phyloP scores from a whole-genome alignment of 2,797 vertebrate species.

The Florisuga fusca region DNA sequence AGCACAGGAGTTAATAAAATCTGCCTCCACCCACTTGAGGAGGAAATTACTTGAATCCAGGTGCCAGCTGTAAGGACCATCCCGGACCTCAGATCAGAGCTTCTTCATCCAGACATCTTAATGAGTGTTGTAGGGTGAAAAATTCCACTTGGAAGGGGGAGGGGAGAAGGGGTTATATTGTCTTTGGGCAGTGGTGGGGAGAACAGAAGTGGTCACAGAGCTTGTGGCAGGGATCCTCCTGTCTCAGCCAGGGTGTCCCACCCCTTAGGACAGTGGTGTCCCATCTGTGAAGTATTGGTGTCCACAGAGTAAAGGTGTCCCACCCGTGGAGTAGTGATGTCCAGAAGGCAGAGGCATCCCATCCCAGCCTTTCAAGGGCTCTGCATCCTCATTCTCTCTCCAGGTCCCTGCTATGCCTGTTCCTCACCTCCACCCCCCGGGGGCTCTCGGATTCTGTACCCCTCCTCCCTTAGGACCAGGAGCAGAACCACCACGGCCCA shows the following conservation, averaged over 20 bases:
- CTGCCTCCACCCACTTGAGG: neutral
- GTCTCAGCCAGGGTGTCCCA: neutral
- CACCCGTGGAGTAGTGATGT: neutral
- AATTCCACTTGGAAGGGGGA: neutral
- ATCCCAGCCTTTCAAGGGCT: neutral
- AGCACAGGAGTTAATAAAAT: neutral
- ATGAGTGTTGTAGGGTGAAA: neutral
- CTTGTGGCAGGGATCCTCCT: neutral
- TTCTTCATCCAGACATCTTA: neutral
- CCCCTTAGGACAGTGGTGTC: neutral
- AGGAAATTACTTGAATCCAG: neutral
- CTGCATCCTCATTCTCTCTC: neutral
- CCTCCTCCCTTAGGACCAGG: neutral
- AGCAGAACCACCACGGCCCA: neutral
- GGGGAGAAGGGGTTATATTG: accelerated
- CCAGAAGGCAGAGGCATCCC: neutral
- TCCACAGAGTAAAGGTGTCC: neutral
- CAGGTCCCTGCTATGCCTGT: accelerated
- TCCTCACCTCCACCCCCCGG: neutral
- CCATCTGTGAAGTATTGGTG: neutral
- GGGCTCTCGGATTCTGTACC: neutral
- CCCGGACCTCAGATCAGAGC: neutral
- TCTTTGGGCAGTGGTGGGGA: neutral
- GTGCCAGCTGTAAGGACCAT: accelerated
- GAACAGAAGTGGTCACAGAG: neutral